Base-by-base conservation (phyloP, 2,888 invertebrate genomes). In the Meloe dianella region DNA sequence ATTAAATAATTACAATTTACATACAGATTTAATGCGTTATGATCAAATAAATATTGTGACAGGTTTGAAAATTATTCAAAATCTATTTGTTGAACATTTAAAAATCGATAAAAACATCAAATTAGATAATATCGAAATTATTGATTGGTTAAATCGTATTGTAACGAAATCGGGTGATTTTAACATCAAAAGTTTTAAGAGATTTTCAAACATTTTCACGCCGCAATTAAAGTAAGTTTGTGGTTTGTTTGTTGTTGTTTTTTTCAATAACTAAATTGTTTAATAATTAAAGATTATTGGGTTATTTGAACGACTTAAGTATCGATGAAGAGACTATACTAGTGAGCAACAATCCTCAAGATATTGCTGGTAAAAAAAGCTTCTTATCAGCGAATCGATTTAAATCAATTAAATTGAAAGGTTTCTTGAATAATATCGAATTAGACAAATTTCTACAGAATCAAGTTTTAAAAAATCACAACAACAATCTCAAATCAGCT, bases 1-100 rank as follows among this genome's bases (percentile, higher is more conserved):
- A 6, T 81, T 89, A 20, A 89, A 89, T 74, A 79, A 83, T 67
- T 76, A 87, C 57, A 84, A 87, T 79, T 79, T 89, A 29, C 76
- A 81, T 14, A 81, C 81, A 9, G 89, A 89, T 73, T 80, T 89
- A 20, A 81, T 87, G 70, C 83, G 84, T 56, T 80, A 81, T 60
- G 85, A 86, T 69, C 61, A 75, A 61, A 62, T 72, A 24, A 87
- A 86, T 75, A 74, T 82, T 4, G 77, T 88, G 1, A 85, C 82
- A 1, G 85, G 86, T 4, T 75, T 74, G 1, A 87, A 87, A 79
- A 76, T 60, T 47, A 77, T 87, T 38, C 59, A 78, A 7, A 79
- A 80, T 62, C 77, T 86, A n/a, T 72, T 73, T 20, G 81, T 85
- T 0, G 77, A 80, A 30, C 78, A 84, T 64, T 74, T 89, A 1